A percentile compares a stretch with the other conserved stretches of the same genome.
phyloP scores from a whole-genome alignment of 2,888 invertebrate genomes.

The Agrochola circellaris region DNA sequence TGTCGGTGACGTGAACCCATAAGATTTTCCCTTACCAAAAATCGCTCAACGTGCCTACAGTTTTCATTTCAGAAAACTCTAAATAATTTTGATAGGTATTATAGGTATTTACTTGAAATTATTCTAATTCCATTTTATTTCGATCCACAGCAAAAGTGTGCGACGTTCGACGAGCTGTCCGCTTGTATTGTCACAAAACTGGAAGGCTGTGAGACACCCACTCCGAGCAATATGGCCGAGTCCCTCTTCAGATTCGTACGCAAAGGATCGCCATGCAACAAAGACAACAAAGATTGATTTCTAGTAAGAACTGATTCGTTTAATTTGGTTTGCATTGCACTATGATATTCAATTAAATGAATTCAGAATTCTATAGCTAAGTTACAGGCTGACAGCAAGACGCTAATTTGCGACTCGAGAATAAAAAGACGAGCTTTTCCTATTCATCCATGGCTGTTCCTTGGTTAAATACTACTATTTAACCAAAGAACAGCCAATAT shows the following conservation, averaged over 20 bases:
- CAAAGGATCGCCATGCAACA: conserved; percentile 92
- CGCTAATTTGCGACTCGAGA: neutral
- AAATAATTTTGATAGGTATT: neutral
- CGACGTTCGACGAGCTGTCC: conserved; percentile 90
- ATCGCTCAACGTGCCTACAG: neutral
- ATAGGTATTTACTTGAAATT: neutral
- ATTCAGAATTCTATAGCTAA: neutral
- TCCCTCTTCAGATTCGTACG: conserved; percentile 93
- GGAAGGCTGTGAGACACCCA: conserved; percentile 93
- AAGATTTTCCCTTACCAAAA: neutral
- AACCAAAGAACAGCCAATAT: no score
- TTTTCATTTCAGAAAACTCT: neutral
- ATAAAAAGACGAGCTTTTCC: neutral
- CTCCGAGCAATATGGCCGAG: conserved; percentile 95
- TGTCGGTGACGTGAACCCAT: neutral
- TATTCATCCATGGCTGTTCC: neutral
- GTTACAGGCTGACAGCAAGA: neutral
- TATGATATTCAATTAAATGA: neutral
- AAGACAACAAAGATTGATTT: conserved; percentile 26
- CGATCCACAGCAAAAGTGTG: conserved; percentile 81
- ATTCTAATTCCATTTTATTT: conserved; percentile 5
- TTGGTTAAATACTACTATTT: neutral
- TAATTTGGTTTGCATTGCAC: neutral
- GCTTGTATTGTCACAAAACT: conserved; percentile 91
- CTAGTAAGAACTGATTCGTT: conserved; percentile 54